Percentiles rank a stretch among this genome's conserved stretches.
These are phyloP conservation scores for Diglossa cyanea DNA, from an alignment of 2,797 vertebrate species.

Conservation along the genomic window DNA sequence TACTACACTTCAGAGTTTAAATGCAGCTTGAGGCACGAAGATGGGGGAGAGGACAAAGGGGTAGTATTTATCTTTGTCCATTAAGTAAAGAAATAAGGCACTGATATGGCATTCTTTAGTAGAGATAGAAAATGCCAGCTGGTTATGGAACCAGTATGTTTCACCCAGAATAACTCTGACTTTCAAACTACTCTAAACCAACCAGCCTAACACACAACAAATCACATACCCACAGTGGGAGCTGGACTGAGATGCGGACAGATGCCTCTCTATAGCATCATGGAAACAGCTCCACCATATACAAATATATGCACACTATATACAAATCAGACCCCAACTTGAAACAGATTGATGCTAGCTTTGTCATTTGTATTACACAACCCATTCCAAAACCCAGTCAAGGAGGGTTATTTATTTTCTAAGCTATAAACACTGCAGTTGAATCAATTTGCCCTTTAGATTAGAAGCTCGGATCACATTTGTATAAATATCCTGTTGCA, in stretches of 20 bases:
- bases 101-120: not conserved
- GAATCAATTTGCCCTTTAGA: conserved; percentile 67
- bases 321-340: conserved; percentile 50
- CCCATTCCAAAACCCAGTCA: conserved; percentile 15
- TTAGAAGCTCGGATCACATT: conserved; percentile 30
- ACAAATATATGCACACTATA: conserved; percentile 50
- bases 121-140: not conserved
- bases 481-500: conserved; percentile 67
- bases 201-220: conserved; percentile 1
- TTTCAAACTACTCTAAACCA: conserved; percentile 6
- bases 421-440: conserved; percentile 55
- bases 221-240: not conserved
- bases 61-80: not conserved
- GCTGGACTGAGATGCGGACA: not conserved
- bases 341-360: conserved; percentile 52
- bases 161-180: not conserved
- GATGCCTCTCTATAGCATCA: conserved; percentile 29
- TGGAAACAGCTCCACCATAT: conserved; percentile 35
- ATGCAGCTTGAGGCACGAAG: not conserved
- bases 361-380: conserved; percentile 59
- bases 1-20: not conserved
- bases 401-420: conserved; percentile 59
- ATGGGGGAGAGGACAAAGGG: not conserved
- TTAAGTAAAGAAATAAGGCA: not conserved
- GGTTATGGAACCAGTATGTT: not conserved